These are phyloP conservation scores for Antheraea mylitta DNA, from an alignment of 1,140 invertebrate genomes.

Conservation along the genomic window DNA sequence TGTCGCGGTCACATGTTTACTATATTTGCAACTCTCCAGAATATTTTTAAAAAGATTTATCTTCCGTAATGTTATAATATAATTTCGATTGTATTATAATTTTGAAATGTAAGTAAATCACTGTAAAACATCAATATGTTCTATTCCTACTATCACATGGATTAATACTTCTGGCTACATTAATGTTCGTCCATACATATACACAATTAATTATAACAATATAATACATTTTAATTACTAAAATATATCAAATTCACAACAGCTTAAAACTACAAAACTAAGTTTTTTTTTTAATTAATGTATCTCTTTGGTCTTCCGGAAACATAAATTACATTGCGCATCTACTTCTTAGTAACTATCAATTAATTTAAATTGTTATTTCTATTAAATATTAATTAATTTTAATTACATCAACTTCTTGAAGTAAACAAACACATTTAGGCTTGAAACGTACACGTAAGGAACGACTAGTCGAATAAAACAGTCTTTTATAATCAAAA, in stretches of 20 bases:
- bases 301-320: constrained; percentile 64
- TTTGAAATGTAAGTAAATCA: no score
- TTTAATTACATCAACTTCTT: not conserved
- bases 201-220: constrained; percentile 41
- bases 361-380: constrained; percentile 8
- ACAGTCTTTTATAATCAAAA: constrained; percentile 35
- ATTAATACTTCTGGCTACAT: constrained; percentile 62
- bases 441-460: constrained; percentile 12
- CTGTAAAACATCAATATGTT: no score
- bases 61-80: no score
- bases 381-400: constrained; percentile 1
- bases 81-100: no score
- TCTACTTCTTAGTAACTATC: not conserved
- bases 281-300: constrained; percentile 31
- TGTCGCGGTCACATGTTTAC: no score
- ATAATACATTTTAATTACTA: constrained; percentile 47
- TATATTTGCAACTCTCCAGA: no score
- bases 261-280: constrained; percentile 41
- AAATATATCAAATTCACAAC: constrained; percentile 53
- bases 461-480: constrained; percentile 59
- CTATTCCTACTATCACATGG: constrained; percentile 74
- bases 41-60: no score
- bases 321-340: constrained; percentile 7
- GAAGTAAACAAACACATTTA: not conserved
- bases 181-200: constrained; percentile 42